Percentiles rank a stretch among this genome's conserved stretches.
These are phyloP conservation scores for Hemaris fuciformis DNA, from an alignment of 2,888 invertebrate species.

Conservation along the genomic window DNA sequence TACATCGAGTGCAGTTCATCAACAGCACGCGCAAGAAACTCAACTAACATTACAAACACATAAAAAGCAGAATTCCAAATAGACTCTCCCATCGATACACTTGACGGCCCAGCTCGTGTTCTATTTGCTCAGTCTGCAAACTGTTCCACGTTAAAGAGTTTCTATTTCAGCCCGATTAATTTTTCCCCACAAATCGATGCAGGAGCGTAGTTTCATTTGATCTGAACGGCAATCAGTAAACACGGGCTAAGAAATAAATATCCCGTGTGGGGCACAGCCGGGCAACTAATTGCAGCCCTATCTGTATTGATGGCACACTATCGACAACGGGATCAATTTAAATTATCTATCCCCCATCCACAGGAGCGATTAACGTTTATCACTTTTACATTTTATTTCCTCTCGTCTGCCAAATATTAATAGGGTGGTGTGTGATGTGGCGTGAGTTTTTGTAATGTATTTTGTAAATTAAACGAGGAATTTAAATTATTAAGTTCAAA, in stretches of 20 bases:
- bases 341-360: conserved; percentile 64
- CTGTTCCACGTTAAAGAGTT: conserved; percentile 7
- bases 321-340: conserved; percentile 65
- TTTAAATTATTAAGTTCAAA: too few relatives aligned
- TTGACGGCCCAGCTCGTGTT: not conserved
- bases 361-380: conserved; percentile 61
- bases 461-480: not conserved
- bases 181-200: conserved; percentile 38
- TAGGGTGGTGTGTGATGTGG: not conserved
- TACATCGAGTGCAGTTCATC: not conserved
- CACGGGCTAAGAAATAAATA: conserved; percentile 68
- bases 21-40: not conserved
- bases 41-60: not conserved
- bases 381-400: conserved; percentile 33
- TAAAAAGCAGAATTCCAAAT: conserved; percentile 1
- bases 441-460: not conserved
- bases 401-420: not conserved
- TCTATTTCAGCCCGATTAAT: conserved; percentile 30
- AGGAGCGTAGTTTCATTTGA: conserved; percentile 39
- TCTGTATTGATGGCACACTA: conserved; percentile 73
- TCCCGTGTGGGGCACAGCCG: conserved; percentile 51
- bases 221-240: conserved; percentile 54
- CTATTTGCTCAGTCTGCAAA: conserved; percentile 3
- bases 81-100: not conserved
- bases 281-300: conserved; percentile 76